Evolutionary conservation across 35 echinoderm and acorn worm genomes (phyloP), one percentile per base, ranked within the genome.

Genomic region (Chiridota heheva): DNA sequence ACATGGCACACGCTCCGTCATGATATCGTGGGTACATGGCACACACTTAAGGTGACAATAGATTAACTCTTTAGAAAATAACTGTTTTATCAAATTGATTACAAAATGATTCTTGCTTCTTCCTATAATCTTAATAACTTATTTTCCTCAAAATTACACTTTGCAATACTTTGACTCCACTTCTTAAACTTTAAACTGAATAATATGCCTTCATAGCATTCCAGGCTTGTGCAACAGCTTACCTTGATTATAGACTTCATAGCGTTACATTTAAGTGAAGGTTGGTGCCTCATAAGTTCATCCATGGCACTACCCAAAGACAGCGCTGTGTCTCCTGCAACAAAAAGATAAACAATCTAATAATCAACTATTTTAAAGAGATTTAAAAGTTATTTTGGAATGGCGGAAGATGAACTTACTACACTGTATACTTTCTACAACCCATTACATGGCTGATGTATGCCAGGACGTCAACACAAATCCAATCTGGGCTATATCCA

Each of bases 171-270:
- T 51, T 12, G 22, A 51, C 10, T 12, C 47, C 10, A 51, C 47
- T 51, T 51, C 47, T 12, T 10, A 51, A 22, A 10, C 47, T 12
- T 12, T 10, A 51, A 22, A 51, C 47, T 22, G 22, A 51, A 12
- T 12, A 51, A 51, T 12, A 51, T 51, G 10, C 10, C 22, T 51
- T 12, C 10, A 51, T 51, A 51, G 22, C 22, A 51, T 10, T 10
- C n/a, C n/a, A n/a, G n/a, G n/a, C n/a, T n/a, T n/a, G n/a, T n/a
- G n/a, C n/a, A n/a, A 42, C 15, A 70, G 56, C 26, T 80, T 58
- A 96, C 93, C 93, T 97, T 97, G 63, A 97, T 97, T 5, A 97
- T 97, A 51, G 94, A 88, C 46, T 88, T 97, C 88, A 91, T 97
- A 7, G 94, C 94, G 87, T 97, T 84, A 40, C 84, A 86, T 43